Evolutionary conservation across 2,888 invertebrate genomes (phyloP).

Genomic region (Agrotis puta): DNA sequence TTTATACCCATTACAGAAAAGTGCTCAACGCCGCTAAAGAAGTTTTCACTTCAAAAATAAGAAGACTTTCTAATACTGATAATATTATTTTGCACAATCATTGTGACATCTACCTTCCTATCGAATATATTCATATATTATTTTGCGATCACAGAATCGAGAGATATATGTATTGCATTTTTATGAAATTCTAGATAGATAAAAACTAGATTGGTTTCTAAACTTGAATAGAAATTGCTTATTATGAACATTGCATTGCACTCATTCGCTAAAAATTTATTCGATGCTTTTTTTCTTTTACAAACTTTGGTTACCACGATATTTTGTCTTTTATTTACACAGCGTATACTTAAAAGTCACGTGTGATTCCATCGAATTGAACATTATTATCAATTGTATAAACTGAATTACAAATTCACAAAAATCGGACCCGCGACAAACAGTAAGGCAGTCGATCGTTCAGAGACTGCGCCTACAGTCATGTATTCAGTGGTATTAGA

Average conservation of each 20-base stretch:
- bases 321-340: neutral
- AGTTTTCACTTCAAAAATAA: too few species aligned
- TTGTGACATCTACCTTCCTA: constrained; percentile 32
- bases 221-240: constrained; percentile 51
- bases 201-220: constrained; percentile 56
- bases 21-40: too few species aligned
- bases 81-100: neutral
- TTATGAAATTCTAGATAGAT: constrained; percentile 53
- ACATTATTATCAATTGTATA: too few species aligned
- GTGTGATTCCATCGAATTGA: neutral
- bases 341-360: too few species aligned
- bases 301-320: neutral
- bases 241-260: constrained; percentile 24
- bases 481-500: too few species aligned
- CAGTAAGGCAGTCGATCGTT: too few species aligned
- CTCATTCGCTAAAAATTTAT: constrained; percentile 1
- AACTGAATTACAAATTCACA: too few species aligned
- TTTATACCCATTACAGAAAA: too few species aligned
- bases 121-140: constrained; percentile 23
- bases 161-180: constrained; percentile 23
- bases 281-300: neutral
- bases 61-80: too few species aligned
- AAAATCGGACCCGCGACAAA: too few species aligned
- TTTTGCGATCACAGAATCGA: constrained; percentile 18
- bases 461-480: too few species aligned